These are phyloP conservation scores for Sturmia bella DNA, from an alignment of 2,888 invertebrate species.

Conservation along the genomic window DNA sequence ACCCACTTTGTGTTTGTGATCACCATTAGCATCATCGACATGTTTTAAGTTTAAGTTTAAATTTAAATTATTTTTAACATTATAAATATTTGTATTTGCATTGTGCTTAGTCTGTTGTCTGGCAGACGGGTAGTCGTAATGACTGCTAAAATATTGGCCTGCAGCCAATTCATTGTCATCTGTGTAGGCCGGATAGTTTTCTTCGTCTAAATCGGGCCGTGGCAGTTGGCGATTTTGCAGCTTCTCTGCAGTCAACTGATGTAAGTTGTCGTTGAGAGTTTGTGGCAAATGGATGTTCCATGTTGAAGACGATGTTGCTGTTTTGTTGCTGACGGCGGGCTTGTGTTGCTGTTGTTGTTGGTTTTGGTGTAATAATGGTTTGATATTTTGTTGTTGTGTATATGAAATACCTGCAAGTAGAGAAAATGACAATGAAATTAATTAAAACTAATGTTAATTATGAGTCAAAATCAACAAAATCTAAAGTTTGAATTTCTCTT, in stretches of 20 bases:
- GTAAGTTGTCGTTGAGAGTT: conserved; percentile 41
- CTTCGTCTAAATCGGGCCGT: conserved; percentile 46
- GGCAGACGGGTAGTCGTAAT: conserved; percentile 30
- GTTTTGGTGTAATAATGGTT: conserved; percentile 74
- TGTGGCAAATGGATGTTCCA: conserved; percentile 72
- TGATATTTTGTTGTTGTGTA: conserved; percentile 79
- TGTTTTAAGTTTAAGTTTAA: conserved; percentile 44
- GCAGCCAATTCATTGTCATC: conserved; percentile 74
- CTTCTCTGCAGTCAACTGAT: conserved; percentile 31
- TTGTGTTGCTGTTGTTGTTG: conserved; percentile 56
- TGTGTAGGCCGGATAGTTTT: conserved; percentile 62
- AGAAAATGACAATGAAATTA: not conserved
- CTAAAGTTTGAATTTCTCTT: not conserved
- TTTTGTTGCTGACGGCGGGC: conserved; percentile 52
- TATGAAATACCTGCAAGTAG: conserved; percentile 77
- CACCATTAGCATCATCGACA: not conserved
- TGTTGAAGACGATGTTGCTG: conserved; percentile 70
- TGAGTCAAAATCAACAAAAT: not conserved
- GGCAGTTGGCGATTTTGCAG: conserved; percentile 30
- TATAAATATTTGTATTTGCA: conserved; percentile 39
- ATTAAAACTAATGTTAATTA: not conserved
- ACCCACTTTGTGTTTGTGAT: conserved; percentile 34
- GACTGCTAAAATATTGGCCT: conserved; percentile 22
- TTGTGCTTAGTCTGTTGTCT: conserved; percentile 44
- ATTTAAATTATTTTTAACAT: conserved; percentile 48